Conservation (phyloP, 2,888 invertebrate genomes). For the Cheilosia impressa region DNA sequence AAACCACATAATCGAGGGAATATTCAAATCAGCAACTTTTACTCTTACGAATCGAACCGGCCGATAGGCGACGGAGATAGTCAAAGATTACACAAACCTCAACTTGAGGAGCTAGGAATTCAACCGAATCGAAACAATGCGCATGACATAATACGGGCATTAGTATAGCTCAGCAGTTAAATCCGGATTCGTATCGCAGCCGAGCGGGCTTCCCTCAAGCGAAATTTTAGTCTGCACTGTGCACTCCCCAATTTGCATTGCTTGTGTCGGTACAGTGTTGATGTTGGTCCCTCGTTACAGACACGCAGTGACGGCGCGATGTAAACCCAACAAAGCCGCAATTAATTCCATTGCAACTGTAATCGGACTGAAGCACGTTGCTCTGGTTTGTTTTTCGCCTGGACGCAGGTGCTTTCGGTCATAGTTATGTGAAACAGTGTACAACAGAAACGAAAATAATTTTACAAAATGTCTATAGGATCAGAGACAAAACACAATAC, state of each 20-base stretch:
- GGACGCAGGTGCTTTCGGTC: neutral
- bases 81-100: constrained; percentile 16
- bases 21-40: constrained; percentile 53
- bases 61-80: constrained; percentile 29
- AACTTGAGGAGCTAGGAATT: constrained; percentile 6
- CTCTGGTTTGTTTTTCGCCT: neutral
- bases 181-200: constrained; percentile 8
- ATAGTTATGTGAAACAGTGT: neutral
- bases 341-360: constrained; percentile 32
- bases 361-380: constrained; percentile 28
- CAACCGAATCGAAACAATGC: neutral
- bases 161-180: neutral
- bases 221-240: neutral
- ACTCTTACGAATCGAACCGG: constrained; percentile 44
- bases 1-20: constrained; percentile 36
- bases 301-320: neutral
- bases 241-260: constrained; percentile 14
- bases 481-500: constrained; percentile 19
- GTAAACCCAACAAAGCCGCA: neutral
- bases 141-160: constrained; percentile 12
- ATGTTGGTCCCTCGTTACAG: neutral
- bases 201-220: constrained; percentile 18
- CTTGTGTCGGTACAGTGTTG: constrained; percentile 6
- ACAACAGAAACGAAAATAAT: constrained; percentile 11
- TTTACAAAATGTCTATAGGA: constrained; percentile 2